Base-by-base conservation (phyloP, 2,888 invertebrate genomes). In the Eurytoma adleriae region DNA sequence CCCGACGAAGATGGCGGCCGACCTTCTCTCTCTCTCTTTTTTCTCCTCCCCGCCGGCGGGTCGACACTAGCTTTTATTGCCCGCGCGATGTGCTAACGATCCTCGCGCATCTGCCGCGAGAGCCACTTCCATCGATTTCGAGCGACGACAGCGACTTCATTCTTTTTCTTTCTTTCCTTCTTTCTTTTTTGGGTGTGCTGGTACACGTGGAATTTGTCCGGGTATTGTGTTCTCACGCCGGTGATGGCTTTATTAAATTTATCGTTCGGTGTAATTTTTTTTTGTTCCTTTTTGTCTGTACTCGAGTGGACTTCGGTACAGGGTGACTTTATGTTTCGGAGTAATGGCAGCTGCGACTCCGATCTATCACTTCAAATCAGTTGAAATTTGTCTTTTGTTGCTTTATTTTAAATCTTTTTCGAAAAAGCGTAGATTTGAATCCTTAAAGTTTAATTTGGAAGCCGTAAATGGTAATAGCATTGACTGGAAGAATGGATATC, bases 1-100 rank as follows among this genome's bases (percentile, higher is more conserved):
- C 40, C 40, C 7, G 40, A 40, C 12, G 52, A 73, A 73, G 54
- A 73, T 73, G 66, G 73, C 74, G 67, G 27, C 57, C 12, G 50
- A 40, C 30, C 7, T 16, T 30, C 13, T 50, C n/a, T 30, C 16
- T n/a, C 16, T 40, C 48, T 24, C 16, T 61, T n/a, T 14, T 20
- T 27, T 24, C 18, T 72, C 24, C 62, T 52, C 27, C 68, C 24
- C 24, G 24, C 24, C 16, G 14, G 14, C 12, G 59, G 18, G 59
- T 62, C 30, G 16, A 30, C 27, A 16, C 12, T 24, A 18, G 16
- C 30, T 16, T 30, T 27, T 66, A 27, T 50, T 40, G 10, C 24
- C 27, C 27, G 64, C 5, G 13, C 68, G 10, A 40, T 40, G 40
- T 40, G 67, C 24, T 52, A 67, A 67, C 67, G 67, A 67, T 20